Evolutionary conservation across 2,888 invertebrate species (phyloP), one percentile per base, ranked within the genome.

Genomic region (Pammene fasciana): DNA sequence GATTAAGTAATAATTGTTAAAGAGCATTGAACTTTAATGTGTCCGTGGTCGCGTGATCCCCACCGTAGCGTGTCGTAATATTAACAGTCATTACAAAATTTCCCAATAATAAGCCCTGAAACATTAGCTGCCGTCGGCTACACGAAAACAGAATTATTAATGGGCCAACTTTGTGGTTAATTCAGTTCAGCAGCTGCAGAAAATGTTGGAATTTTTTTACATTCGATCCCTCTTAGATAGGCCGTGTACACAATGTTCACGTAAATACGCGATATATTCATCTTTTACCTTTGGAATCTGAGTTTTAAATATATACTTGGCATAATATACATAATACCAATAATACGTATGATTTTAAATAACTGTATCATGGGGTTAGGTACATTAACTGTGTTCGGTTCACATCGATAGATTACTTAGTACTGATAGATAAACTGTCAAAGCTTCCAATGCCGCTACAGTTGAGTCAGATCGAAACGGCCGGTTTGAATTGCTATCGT

Each of bases 61-160:
- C 73, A 65, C 65, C 74, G 75, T 88, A 75, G 89, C 90, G 89
- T 90, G 90, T 85, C 85, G 84, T 82, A 83, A 82, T 84, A 88
- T 90, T 89, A 89, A 87, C 85, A 88, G 86, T 89, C 88, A 90
- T 90, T 90, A 90, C 86, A 86, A 85, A 89, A 90, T 88, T 87
- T 89, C 80, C 87, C 89, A 89, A 90, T 92, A 92, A 88, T 88
- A 89, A 88, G 86, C 82, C 80, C 75, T 83, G 85, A 84, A 89
- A 88, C 87, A 89, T 90, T 89, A 88, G 84, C 85, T 78, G 75
- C 79, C 80, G 81, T 80, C 81, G 81, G 85, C 84, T 82, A 86
- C 89, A 90, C 87, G 89, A 86, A 90, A 86, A 86, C 85, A 86
- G 84, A 88, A 89, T 90, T 89, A 89, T 89, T 88, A 90, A 89